phyloP scores from a whole-genome alignment of 1,140 invertebrate species.

The Tribolium madens region DNA sequence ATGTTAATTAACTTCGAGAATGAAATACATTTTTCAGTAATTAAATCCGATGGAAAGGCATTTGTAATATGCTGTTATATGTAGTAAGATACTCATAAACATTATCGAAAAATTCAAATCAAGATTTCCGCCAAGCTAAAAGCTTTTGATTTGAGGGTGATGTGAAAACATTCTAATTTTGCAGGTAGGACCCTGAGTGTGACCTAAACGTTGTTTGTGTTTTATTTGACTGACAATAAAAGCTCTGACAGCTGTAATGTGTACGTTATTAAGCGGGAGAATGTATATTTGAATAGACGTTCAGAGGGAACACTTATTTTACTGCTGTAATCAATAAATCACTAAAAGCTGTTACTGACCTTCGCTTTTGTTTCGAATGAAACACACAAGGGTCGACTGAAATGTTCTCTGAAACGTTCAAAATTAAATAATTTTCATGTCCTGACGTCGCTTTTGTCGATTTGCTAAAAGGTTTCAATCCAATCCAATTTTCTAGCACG shows the following conservation, averaged over 20 bases:
- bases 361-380: slow-evolving; percentile 46
- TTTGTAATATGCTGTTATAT: no score
- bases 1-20: no score
- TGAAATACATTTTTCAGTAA: no score
- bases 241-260: slow-evolving; percentile 53
- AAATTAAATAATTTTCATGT: slow-evolving; percentile 50
- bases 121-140: background rate
- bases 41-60: no score
- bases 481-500: slow-evolving; percentile 42
- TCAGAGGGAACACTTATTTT: slow-evolving; percentile 49
- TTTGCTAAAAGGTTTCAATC: slow-evolving; percentile 45
- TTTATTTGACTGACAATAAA: slow-evolving; percentile 49
- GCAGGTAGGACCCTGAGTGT: slow-evolving; percentile 17
- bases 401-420: slow-evolving; percentile 26
- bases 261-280: slow-evolving; percentile 53
- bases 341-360: slow-evolving; percentile 54
- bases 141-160: background rate
- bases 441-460: slow-evolving; percentile 43
- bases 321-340: slow-evolving; percentile 53
- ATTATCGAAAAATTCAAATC: background rate
- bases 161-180: background rate
- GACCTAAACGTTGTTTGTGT: slow-evolving; percentile 28
- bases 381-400: slow-evolving; percentile 42
- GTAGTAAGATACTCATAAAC: no score
- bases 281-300: slow-evolving; percentile 52